A percentile compares a stretch with the other conserved stretches of the same genome.
Evolutionary conservation across 2,113 vertebrate genomes (phyloP).

Genomic region (Poecilia latipinna): DNA sequence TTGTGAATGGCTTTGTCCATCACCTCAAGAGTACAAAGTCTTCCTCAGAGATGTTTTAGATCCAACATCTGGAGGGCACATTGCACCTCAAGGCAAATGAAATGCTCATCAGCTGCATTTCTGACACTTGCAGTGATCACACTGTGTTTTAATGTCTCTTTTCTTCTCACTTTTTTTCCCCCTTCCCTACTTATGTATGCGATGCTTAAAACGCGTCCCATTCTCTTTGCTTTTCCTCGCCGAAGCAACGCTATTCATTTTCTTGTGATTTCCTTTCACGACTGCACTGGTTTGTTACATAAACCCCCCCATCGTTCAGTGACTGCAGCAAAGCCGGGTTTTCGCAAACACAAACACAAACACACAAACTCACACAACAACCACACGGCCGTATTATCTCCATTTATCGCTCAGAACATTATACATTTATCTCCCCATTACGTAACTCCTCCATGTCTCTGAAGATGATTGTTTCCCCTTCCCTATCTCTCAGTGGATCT

Average conservation of each 20-base stretch:
- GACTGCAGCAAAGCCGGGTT: not conserved
- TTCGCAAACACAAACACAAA: not conserved
- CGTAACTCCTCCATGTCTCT: conserved; percentile 17
- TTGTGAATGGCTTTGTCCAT: not conserved
- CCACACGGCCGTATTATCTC: not conserved
- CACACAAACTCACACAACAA: not conserved
- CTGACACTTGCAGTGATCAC: not conserved
- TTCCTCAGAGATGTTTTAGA: not conserved
- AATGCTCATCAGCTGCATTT: not conserved
- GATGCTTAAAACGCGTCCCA: conserved; percentile 2
- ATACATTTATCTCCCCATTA: not conserved
- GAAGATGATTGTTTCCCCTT: conserved; percentile 8
- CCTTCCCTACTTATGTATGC: not conserved
- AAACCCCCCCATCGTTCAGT: conserved; percentile 40
- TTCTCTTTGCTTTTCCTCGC: not conserved
- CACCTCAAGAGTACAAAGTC: not conserved
- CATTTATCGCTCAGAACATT: not conserved
- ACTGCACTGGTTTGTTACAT: conserved; percentile 47
- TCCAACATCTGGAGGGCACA: not conserved
- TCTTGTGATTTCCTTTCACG: conserved; percentile 21
- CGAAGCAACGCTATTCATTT: conserved; percentile 8
- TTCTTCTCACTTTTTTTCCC: not conserved
- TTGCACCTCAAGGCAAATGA: not conserved
- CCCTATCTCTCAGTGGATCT: not conserved
- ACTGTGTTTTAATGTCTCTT: not conserved